Base-by-base conservation (phyloP, 2,888 invertebrate genomes). In the Dermolepida albohirtum region DNA sequence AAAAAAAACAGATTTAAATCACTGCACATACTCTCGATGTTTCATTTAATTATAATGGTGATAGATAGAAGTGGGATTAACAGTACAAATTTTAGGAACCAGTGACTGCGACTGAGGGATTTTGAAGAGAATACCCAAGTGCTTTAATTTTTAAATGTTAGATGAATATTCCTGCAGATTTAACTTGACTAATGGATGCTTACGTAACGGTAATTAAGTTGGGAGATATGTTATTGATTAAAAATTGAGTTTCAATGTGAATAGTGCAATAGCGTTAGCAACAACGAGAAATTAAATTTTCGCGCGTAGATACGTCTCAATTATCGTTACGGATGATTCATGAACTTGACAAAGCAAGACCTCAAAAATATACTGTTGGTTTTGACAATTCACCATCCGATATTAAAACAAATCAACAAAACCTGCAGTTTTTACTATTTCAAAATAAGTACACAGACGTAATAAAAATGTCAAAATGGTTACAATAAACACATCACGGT, bases 341-440 rank as follows among this genome's bases (percentile, higher is more conserved):
- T 78, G 73, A 79, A 79, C 77, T 79, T 80, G 79, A 79, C 79
- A 78, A 63, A 57, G 73, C 74, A 79, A 82, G 83, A 82, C 83
- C 83, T 83, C 83, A 83, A 83, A 83, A 83, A 81, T 82, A 80
- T 82, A 83, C 83, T 82, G 81, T 83, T 83, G 83, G 82, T 82
- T 83, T 83, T 82, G 81, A 83, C 81, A 82, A 82, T 82, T 82
- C 82, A 77, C 76, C 76, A 76, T 76, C 76, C 34, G 75, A 80
- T 34, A 79, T 74, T 75, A 77, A 78, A 78, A 68, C 40, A 49
- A 71, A 50, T 11, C 55, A 65, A 67, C 68, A 67, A 70, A 70
- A 68, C 55, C 67, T 71, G 57, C 66, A 69, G 65, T 52, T 50
- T 49, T 49, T 47, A 66, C 55, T 51, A 44, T 51, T 63, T 62